These are phyloP conservation scores for Gobiocypris rarus DNA, from an alignment of 2,113 vertebrate genomes.

Conservation along the genomic window DNA sequence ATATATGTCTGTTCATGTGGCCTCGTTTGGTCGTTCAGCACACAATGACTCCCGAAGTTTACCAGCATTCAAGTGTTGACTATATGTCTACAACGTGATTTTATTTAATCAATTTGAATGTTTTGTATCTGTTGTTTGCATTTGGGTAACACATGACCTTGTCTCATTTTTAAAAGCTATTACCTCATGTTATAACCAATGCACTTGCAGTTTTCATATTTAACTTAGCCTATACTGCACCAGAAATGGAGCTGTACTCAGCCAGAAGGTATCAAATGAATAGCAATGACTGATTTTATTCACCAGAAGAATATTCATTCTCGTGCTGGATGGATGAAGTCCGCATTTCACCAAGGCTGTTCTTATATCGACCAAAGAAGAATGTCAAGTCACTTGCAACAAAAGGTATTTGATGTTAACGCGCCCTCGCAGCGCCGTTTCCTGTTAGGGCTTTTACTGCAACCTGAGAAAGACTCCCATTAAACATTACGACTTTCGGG, in stretches of 20 bases:
- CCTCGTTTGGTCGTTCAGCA: background rate
- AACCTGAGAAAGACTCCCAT: constrained; percentile 83
- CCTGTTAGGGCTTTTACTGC: constrained; percentile 74
- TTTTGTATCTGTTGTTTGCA: background rate
- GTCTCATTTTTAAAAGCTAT: background rate
- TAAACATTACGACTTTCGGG: constrained; percentile 88
- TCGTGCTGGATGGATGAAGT: constrained; percentile 5
- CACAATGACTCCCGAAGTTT: background rate
- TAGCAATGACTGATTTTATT: background rate
- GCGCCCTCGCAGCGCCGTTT: constrained; percentile 64
- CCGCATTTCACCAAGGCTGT: background rate
- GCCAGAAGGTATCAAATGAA: background rate
- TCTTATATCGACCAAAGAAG: constrained; percentile 8
- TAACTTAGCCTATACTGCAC: background rate
- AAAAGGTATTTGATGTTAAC: constrained; percentile 52
- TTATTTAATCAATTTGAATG: background rate
- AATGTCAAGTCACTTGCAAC: constrained; percentile 40
- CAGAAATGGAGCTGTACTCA: background rate
- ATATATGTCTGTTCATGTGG: background rate
- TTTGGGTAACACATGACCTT: background rate
- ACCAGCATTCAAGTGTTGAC: background rate
- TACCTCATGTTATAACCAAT: background rate
- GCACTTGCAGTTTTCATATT: background rate
- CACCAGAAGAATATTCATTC: background rate
- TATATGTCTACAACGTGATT: background rate